These are phyloP conservation scores for Reinhardtius hippoglossoides DNA, from an alignment of 2,113 vertebrate species.

Conservation along the genomic window DNA sequence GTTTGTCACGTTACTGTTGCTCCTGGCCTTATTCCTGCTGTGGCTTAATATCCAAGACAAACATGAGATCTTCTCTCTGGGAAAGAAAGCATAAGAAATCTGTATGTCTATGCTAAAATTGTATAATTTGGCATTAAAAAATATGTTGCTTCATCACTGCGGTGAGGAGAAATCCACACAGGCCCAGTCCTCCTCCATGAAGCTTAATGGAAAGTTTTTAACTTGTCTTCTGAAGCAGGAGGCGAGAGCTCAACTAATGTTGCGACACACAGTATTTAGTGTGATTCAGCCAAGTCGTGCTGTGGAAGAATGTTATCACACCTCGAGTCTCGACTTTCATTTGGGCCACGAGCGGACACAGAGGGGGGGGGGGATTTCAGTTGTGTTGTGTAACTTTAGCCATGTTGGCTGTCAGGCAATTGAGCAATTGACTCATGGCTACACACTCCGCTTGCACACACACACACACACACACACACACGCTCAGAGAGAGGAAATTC, in stretches of 20 bases:
- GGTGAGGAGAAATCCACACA: no score
- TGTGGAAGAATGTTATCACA: conserved; percentile 29
- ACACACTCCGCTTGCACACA: background rate
- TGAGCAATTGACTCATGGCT: conserved; percentile 63
- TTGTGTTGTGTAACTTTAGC: conserved; percentile 56
- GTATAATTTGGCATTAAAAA: no score
- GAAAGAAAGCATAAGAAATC: no score
- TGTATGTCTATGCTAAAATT: no score
- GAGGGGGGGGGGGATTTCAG: conserved; percentile 13
- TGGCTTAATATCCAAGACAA: no score
- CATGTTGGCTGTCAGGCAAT: conserved; percentile 56
- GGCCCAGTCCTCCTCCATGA: no score
- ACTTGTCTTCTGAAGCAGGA: conserved; percentile 20
- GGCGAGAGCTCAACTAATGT: conserved; percentile 23
- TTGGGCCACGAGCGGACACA: conserved; percentile 7
- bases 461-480: conserved; percentile 40
- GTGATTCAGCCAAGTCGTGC: conserved; percentile 22
- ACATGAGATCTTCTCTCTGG: no score
- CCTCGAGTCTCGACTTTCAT: conserved; percentile 25
- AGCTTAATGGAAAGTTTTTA: background rate
- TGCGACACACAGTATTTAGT: conserved; percentile 16
- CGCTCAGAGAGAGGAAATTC: conserved; percentile 63
- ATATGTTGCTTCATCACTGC: no score
- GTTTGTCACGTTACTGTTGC: no score
- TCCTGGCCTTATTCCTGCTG: no score